Base-by-base conservation (phyloP, 2,888 invertebrate genomes). In the Chrysotoxum bicinctum region DNA sequence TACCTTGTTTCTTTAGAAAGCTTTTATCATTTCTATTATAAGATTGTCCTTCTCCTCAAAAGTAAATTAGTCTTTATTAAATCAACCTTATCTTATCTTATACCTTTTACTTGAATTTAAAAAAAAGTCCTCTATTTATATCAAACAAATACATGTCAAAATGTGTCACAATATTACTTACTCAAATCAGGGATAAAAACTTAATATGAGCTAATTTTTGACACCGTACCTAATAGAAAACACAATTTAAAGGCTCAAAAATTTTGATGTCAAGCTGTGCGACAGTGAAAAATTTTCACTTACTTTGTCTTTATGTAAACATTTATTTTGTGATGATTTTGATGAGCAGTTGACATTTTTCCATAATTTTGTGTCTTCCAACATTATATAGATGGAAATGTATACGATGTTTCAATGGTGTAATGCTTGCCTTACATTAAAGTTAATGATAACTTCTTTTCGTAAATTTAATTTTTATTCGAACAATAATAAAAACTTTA, bases 261-360 rank as follows among this genome's bases (percentile, higher is more conserved):
- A 58, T 35, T 21, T 58, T 21, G 16, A 58, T 40, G 40, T 26
- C 60, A 60, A 21, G 32, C 32, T 32, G 32, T 32, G 32, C 9
- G 8, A 8, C 9, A 32, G 32, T 37, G 23, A 8, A n/a, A 60
- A 40, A 5, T 5, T 26, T 4, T 32, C 12, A 14, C 32, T 52
- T 26, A 6, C 58, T 43, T 50, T 45, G 30, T 45, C 45, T 62
- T 80, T 19, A 19, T 45, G 16, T 7, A 1, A 19, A 19, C 2
- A 5, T 45, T 9, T 48, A 48, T 21, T 6, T 7, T 14, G 56
- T 81, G 80, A 45, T 75, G 54, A 76, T 75, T 75, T 64, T 64
- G 75, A 81, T 81, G 70, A 81, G 50, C 43, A 45, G 56, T 66
- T 81, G 70, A 76, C 81, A 81, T 70, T 64, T 26, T 81, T 75